Percentiles rank a stretch among this genome's conserved stretches.
phyloP scores from a whole-genome alignment of 2,113 vertebrate species.

The Furnarius figulus region DNA sequence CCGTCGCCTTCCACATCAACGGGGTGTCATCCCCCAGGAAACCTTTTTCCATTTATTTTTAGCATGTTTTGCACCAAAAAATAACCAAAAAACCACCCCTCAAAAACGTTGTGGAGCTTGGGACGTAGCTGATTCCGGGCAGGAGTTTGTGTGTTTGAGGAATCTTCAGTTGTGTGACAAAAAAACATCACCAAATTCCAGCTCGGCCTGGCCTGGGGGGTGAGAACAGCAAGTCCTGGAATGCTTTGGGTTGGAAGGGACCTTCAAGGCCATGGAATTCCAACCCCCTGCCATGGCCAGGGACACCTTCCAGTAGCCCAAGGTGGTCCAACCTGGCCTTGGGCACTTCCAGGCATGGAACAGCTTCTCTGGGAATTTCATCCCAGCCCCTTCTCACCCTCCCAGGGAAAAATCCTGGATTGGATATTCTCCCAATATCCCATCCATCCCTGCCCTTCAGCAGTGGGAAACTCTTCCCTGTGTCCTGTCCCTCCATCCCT shows the following conservation, averaged over 20 bases:
- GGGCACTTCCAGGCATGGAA: background rate
- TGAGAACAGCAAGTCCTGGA: background rate
- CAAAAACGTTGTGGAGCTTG: background rate
- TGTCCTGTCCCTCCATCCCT: background rate
- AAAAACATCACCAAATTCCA: background rate
- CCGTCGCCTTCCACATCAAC: accelerated
- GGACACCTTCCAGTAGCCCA: accelerated
- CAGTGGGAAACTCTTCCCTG: background rate
- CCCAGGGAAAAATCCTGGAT: background rate
- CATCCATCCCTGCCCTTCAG: background rate
- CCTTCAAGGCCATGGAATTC: background rate
- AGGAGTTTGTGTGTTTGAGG: background rate
- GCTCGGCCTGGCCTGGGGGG: background rate
- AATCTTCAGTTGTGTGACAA: background rate
- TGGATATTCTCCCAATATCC: background rate
- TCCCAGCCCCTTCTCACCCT: background rate
- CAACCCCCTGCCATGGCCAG: background rate
- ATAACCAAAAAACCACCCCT: background rate
- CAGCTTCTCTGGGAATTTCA: background rate
- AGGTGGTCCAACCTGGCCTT: background rate
- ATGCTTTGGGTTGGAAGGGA: background rate
- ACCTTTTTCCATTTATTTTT: background rate
- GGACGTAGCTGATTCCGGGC: background rate
- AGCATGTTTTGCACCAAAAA: background rate
- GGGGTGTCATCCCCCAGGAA: background rate